Conservation (phyloP, 2,113 vertebrate species). For the Carassius auratus region DNA sequence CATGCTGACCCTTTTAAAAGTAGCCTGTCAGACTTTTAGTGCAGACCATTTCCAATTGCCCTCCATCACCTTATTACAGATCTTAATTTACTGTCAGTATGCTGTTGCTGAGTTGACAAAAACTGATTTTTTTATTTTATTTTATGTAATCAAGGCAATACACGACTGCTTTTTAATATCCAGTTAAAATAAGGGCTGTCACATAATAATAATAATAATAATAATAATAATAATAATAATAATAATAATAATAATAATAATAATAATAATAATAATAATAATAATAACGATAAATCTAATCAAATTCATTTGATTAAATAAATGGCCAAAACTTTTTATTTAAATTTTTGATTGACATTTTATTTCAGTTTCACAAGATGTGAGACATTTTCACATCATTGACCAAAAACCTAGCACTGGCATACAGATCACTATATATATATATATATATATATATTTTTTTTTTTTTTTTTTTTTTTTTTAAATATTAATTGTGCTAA, state of each 20-base stretch:
- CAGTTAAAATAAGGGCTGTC: constrained; percentile 66
- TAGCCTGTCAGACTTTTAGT: constrained; percentile 72
- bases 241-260: neutral
- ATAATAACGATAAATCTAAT: neutral
- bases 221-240: neutral
- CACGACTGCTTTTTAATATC: constrained; percentile 67
- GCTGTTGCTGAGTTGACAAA: constrained; percentile 72
- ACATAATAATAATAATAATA: neutral
- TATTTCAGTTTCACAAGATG: neutral
- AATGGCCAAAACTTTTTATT: no score
- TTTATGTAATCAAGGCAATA: constrained; percentile 68
- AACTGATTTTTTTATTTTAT: constrained; percentile 51
- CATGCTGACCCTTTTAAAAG: constrained; percentile 75
- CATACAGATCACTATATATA: neutral
- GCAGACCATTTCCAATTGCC: constrained; percentile 76
- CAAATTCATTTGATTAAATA: no score
- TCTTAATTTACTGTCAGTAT: constrained; percentile 75
- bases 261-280: neutral
- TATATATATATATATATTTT: no score
- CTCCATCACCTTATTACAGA: constrained; percentile 75
- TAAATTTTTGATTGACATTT: neutral
- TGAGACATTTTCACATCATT: neutral
- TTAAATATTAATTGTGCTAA: neutral
- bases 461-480: no score
- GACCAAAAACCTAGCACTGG: neutral